Evolutionary conservation across 2,888 invertebrate species (phyloP).

Genomic region (Serripes groenlandicus): DNA sequence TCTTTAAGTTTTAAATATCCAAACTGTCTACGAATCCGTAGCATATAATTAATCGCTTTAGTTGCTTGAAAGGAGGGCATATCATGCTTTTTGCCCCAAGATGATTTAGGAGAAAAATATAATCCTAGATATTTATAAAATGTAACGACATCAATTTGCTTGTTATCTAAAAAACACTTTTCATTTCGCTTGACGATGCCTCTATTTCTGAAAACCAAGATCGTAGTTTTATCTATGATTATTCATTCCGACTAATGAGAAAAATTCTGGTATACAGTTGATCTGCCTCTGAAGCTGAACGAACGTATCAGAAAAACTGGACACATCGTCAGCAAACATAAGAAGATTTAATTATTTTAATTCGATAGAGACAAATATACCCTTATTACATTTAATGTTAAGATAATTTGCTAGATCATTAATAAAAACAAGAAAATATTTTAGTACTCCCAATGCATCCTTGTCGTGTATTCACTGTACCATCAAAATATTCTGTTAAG

Average conservation of each 20-base stretch:
- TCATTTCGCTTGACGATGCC: slow-evolving; percentile 8
- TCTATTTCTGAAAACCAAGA: slow-evolving; percentile 30
- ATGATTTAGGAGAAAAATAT: too few species aligned
- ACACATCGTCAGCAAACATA: not conserved
- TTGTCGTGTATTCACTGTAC: not conserved
- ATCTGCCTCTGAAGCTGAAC: not conserved
- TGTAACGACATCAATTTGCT: too few species aligned
- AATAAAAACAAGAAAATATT: not conserved
- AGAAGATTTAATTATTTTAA: not conserved
- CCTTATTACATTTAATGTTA: not conserved
- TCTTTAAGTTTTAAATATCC: slow-evolving; percentile 8
- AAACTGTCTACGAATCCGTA: slow-evolving; percentile 10
- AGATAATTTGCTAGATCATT: slow-evolving; percentile 3
- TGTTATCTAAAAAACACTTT: slow-evolving; percentile 11
- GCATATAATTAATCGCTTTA: too few species aligned
- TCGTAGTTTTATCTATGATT: not conserved
- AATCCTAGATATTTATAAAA: too few species aligned
- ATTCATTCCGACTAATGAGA: too few species aligned
- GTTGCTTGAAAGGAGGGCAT: too few species aligned
- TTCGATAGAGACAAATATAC: not conserved
- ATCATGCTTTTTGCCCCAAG: too few species aligned
- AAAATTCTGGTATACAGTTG: not conserved
- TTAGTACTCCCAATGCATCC: not conserved
- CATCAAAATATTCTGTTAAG: not conserved
- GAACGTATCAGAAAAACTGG: not conserved